Evolutionary conservation across 2,888 invertebrate species (phyloP), one percentile per base, ranked within the genome.

Genomic region (Mesodorylaimus sp.): DNA sequence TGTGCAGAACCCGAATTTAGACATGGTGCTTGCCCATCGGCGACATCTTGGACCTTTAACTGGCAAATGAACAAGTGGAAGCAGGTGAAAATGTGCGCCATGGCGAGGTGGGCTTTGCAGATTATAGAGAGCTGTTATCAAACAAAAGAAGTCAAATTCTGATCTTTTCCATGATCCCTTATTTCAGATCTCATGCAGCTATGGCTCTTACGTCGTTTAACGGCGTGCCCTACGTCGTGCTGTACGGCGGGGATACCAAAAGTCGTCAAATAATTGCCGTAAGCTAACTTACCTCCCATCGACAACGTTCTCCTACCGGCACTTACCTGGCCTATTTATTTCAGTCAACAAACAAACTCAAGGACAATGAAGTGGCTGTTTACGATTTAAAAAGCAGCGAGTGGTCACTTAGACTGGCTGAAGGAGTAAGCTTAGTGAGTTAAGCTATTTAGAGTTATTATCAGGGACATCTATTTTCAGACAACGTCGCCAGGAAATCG

Each of bases 21-120:
- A 45, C 48, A 48, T 26, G 48, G 48, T 25, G 43, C 42, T 10
- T 48, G 48, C 26, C 48, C 48, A 3, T 46, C 48, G 10, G n/a
- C 27, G 16, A 43, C 44, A 25, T 16, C 43, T 10, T 48, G 48
- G 48, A 7, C 23, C 28, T 26, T 48, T 25, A 3, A 5, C 2
- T 16, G 23, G 3, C n/a, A 48, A 28, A 44, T 21, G 3, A 10
- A 29, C 3, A 2, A 7, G 21, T 48, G 48, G 48, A 24, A 24
- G 3, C 3, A 44, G 24, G 19, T 47, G 21, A 19, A 16, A 7
- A 13, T 19, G 13, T 47, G 47, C 24, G 21, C n/a, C 25, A 3
- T 2, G 2, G 24, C 47, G 10, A 47, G 13, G 47, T 47, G 16
- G 26, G n/a, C 47, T 43, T n/a, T 3, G 13, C n/a, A 5, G 3